Conservation (phyloP, 2,113 vertebrate species). For the Amphiprion percula region DNA sequence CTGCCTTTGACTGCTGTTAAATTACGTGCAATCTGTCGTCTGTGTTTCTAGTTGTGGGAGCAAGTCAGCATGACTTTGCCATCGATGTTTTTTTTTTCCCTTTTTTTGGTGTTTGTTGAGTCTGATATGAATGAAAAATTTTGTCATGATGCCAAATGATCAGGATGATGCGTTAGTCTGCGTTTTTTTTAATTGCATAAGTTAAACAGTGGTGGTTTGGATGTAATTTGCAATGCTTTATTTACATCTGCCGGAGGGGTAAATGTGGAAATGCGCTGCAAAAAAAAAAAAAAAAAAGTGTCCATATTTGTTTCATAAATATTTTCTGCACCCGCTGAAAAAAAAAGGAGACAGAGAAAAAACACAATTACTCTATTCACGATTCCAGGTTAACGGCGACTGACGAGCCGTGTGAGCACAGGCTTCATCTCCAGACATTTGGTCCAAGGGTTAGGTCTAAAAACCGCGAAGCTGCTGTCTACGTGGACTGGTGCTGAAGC, state of each 20-base stretch:
- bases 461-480: slow-evolving; percentile 96
- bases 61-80: slow-evolving; percentile 63
- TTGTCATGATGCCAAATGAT: slow-evolving; percentile 42
- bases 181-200: slow-evolving; percentile 27
- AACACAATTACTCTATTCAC: slow-evolving; percentile 71
- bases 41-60: slow-evolving; percentile 57
- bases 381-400: slow-evolving; percentile 80
- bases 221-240: slow-evolving; percentile 10
- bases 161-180: slow-evolving; percentile 21
- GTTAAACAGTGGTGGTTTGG: slow-evolving; percentile 7
- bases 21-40: slow-evolving; percentile 61
- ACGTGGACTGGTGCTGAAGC: slow-evolving; percentile 94
- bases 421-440: slow-evolving; percentile 71
- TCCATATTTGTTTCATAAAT: slow-evolving; percentile 32
- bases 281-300: slow-evolving; percentile 21
- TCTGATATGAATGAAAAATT: slow-evolving; percentile 49
- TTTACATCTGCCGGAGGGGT: slow-evolving; percentile 4
- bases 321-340: slow-evolving; percentile 45
- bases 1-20: slow-evolving; percentile 51
- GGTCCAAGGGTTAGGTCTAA: slow-evolving; percentile 68
- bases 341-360: slow-evolving; percentile 18
- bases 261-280: slow-evolving; percentile 4
- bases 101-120: slow-evolving; percentile 46
- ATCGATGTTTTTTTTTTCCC: slow-evolving; percentile 28
- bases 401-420: slow-evolving; percentile 70